A percentile compares a stretch with the other conserved stretches of the same genome.
These are phyloP conservation scores for Anorthoa munda DNA, from an alignment of 2,888 invertebrate genomes.

Conservation along the genomic window DNA sequence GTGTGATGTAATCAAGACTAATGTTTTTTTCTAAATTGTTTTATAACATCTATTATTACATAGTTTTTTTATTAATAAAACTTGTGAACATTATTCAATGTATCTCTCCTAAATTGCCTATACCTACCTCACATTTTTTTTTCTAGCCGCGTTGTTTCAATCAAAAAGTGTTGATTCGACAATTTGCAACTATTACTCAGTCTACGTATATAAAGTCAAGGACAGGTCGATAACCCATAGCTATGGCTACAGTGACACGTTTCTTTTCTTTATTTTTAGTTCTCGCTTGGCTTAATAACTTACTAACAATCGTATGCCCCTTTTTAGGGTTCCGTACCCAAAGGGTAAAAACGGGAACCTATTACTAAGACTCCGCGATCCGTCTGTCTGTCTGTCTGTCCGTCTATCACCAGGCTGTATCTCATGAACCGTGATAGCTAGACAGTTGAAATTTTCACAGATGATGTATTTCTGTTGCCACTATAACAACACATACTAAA, in stretches of 20 bases:
- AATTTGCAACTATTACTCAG: constrained; percentile 33
- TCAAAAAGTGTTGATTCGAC: constrained; percentile 1
- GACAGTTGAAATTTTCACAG: too few relatives aligned
- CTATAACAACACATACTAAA: too few relatives aligned
- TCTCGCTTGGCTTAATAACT: constrained; percentile 8
- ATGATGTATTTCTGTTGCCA: too few relatives aligned
- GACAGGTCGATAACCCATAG: constrained; percentile 53
- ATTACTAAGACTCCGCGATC: too few relatives aligned
- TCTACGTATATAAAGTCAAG: constrained; percentile 35
- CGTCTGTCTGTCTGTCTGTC: too few relatives aligned
- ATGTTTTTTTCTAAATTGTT: constrained; percentile 9
- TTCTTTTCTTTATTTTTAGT: constrained; percentile 38
- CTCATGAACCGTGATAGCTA: too few relatives aligned
- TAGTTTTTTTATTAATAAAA: neutral
- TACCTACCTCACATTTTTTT: too few relatives aligned
- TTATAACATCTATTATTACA: neutral
- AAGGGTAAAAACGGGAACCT: too few relatives aligned
- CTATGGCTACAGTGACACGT: constrained; percentile 50
- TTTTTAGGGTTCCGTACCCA: too few relatives aligned
- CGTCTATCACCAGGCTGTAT: too few relatives aligned
- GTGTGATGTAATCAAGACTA: constrained; percentile 35
- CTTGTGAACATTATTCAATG: neutral
- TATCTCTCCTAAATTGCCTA: neutral
- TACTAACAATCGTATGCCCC: neutral
- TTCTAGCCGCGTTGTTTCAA: neutral